Evolutionary conservation across 2,797 vertebrate genomes (phyloP).

Genomic region (Margarornis squamiger): DNA sequence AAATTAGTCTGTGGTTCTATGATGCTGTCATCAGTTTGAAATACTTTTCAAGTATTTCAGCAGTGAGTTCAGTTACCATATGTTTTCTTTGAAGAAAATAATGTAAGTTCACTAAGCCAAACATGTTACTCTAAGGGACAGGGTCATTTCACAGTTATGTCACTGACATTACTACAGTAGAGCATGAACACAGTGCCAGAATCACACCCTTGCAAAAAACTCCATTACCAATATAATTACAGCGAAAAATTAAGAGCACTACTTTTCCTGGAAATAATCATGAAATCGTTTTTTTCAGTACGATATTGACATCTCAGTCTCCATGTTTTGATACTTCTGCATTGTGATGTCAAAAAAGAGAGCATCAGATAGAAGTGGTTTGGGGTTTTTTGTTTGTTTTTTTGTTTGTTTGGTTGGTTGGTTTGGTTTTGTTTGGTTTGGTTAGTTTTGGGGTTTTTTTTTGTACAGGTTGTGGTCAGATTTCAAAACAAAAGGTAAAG

Average conservation of each 20-base stretch:
- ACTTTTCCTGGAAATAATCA: background rate
- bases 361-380: background rate
- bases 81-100: background rate
- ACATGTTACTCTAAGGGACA: background rate
- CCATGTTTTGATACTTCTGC: background rate
- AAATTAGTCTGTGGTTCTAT: background rate
- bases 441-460: background rate
- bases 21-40: background rate
- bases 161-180: background rate
- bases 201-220: background rate
- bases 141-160: background rate
- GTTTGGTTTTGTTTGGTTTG: too few species aligned
- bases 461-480: background rate
- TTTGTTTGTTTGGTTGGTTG: too few species aligned
- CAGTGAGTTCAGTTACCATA: background rate
- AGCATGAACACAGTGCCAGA: background rate
- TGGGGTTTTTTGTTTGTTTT: background rate
- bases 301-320: background rate
- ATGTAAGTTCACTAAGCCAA: background rate
- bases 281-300: background rate
- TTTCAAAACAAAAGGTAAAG: background rate
- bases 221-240: background rate
- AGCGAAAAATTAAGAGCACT: background rate
- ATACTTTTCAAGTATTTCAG: background rate
- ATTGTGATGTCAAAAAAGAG: background rate